phyloP scores from a whole-genome alignment of 2,888 invertebrate genomes.

The Latrodectus hesperus region DNA sequence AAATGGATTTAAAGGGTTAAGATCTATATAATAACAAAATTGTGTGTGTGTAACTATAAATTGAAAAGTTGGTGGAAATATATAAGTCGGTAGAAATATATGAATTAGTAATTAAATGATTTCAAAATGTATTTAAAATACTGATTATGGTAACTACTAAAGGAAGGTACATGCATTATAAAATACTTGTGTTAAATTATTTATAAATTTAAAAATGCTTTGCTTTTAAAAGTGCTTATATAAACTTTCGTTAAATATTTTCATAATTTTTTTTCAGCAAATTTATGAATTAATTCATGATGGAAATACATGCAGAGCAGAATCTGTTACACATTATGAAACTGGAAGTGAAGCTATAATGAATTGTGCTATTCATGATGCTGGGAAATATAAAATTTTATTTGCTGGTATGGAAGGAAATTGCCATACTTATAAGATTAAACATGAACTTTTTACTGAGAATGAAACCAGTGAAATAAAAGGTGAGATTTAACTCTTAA shows the following conservation, averaged over 20 bases:
- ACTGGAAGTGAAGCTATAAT: conserved; percentile 77
- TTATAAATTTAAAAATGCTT: too few relatives aligned
- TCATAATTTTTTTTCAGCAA: conserved; percentile 81
- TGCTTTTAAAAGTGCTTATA: conserved; percentile 1
- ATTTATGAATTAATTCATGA: conserved; percentile 79
- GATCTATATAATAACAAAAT: too few relatives aligned
- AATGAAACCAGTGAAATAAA: conserved; percentile 18
- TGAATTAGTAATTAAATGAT: too few relatives aligned
- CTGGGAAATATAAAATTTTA: conserved; percentile 82
- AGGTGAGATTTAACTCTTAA: not conserved
- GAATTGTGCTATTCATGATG: conserved; percentile 68
- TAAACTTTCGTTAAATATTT: conserved; percentile 8
- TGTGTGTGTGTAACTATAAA: too few relatives aligned
- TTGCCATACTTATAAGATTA: conserved; percentile 83
- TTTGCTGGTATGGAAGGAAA: conserved; percentile 88
- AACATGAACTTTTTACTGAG: conserved; percentile 65
- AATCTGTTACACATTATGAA: conserved; percentile 91
- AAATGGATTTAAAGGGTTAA: too few relatives aligned
- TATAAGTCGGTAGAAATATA: too few relatives aligned
- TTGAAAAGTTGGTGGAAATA: too few relatives aligned
- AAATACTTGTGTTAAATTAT: not conserved
- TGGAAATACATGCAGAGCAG: conserved; percentile 81
- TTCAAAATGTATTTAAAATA: too few relatives aligned
- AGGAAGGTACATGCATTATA: not conserved
- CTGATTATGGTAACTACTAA: not conserved